Evolutionary conservation across 92 coral and sea anemone species (phyloP).

Genomic region (Zoanthus gigantus): DNA sequence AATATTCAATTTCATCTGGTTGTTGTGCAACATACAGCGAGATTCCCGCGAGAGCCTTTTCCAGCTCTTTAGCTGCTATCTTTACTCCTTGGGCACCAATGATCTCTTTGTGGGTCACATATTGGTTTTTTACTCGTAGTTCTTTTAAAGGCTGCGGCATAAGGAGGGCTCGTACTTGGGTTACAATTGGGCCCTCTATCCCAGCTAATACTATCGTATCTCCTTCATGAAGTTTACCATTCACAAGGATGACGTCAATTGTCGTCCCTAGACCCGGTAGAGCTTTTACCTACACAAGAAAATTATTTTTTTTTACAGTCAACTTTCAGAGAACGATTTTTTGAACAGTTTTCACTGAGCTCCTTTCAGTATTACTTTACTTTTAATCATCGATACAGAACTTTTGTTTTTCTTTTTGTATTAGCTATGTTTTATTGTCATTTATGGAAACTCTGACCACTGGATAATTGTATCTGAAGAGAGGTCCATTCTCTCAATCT

Average conservation of each 20-base stretch:
- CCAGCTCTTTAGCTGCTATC: conserved; percentile 95
- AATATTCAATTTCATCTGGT: conserved; percentile 88
- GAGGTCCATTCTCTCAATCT: no score
- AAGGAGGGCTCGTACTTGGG: conserved; percentile 95
- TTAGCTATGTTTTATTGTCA: no score
- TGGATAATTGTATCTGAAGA: no score
- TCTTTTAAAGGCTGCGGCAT: conserved; percentile 99
- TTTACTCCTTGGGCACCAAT: conserved; percentile 94
- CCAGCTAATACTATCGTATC: conserved; percentile 94
- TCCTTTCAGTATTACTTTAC: background rate
- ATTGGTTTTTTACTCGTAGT: conserved; percentile 95
- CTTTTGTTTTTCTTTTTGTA: no score
- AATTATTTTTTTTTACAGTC: background rate
- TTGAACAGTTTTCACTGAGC: no score
- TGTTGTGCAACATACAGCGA: conserved; percentile 92
- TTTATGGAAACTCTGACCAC: no score
- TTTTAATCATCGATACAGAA: no score
- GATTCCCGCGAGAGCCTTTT: conserved; percentile 96
- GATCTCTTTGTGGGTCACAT: conserved; percentile 87
- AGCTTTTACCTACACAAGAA: conserved; percentile 82
- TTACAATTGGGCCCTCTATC: conserved; percentile 96
- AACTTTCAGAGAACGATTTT: background rate
- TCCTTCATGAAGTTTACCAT: conserved; percentile 92
- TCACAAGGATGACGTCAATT: conserved; percentile 93
- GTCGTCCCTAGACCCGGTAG: conserved; percentile 98